Conservation (phyloP, 2,113 vertebrate genomes). For the Oncorhynchus mykiss region DNA sequence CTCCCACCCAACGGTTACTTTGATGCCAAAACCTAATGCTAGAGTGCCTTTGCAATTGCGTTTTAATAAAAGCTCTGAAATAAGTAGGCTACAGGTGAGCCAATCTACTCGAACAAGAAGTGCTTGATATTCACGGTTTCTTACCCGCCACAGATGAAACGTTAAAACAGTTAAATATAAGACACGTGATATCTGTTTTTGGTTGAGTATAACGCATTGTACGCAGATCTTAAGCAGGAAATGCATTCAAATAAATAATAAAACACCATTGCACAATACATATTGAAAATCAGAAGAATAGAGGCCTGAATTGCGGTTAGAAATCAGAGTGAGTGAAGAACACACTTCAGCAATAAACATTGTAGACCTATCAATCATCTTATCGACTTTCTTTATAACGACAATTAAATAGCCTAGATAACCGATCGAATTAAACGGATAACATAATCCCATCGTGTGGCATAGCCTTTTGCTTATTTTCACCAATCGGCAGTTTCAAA, state of each 20-base stretch:
- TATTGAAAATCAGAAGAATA: not conserved
- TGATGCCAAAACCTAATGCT: not conserved
- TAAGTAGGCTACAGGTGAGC: conserved; percentile 37
- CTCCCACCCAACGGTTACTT: not conserved
- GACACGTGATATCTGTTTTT: not conserved
- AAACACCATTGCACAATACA: conserved; percentile 14
- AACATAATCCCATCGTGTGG: not conserved
- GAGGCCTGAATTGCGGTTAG: conserved; percentile 35
- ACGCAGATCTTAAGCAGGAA: conserved; percentile 9
- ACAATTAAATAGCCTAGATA: not conserved
- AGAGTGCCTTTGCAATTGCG: not conserved
- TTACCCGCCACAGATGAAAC: not conserved
- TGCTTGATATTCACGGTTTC: not conserved
- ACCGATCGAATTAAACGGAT: not conserved
- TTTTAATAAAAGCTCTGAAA: not conserved
- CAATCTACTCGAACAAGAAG: not conserved
- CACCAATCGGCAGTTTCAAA: conserved; percentile 52
- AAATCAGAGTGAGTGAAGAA: not conserved
- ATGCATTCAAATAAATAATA: conserved; percentile 34
- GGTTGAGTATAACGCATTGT: not conserved
- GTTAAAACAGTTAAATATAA: not conserved
- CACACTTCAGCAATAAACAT: not conserved
- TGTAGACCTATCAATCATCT: not conserved
- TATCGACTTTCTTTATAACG: not conserved
- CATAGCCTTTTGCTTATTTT: not conserved